These are phyloP conservation scores for Exephanes ischioxanthus DNA, from an alignment of 2,888 invertebrate genomes.

Conservation along the genomic window DNA sequence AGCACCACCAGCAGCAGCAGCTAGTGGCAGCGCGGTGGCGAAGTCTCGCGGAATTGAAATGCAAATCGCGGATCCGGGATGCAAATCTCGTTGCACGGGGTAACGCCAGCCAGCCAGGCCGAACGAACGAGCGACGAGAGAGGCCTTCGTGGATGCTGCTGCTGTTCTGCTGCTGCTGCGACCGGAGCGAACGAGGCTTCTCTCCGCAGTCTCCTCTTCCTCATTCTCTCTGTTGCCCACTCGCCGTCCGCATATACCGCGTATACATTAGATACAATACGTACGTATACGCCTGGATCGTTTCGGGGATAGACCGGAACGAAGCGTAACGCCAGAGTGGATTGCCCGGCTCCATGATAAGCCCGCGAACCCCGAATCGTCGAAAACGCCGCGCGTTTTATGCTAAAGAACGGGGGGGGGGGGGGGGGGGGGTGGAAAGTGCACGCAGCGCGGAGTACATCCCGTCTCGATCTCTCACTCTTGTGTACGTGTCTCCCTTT, in stretches of 20 bases:
- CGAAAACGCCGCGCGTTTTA: constrained; percentile 48
- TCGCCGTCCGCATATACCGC: constrained; percentile 23
- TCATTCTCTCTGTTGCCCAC: constrained; percentile 57
- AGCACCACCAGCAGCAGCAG: constrained; percentile 52
- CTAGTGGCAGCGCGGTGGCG: constrained; percentile 71
- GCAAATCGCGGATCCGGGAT: constrained; percentile 84
- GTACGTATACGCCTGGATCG: constrained; percentile 73
- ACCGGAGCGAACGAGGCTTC: constrained; percentile 59
- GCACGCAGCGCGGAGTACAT: constrained; percentile 46
- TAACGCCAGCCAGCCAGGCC: constrained; percentile 77
- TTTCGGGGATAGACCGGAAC: constrained; percentile 73
- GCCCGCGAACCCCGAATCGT: constrained; percentile 34
- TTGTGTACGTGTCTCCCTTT: constrained; percentile 15
- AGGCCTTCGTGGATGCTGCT: constrained; percentile 41
- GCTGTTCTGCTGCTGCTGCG: constrained; percentile 44
- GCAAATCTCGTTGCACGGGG: constrained; percentile 84
- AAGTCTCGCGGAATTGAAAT: constrained; percentile 84
- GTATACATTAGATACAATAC: constrained; percentile 45
- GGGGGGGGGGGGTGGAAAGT: not conserved
- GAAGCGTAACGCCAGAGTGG: constrained; percentile 76
- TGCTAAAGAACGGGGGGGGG: constrained; percentile 35
- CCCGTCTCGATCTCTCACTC: constrained; percentile 59
- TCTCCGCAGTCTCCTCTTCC: constrained; percentile 35
- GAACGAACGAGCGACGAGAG: constrained; percentile 71
- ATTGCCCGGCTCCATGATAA: constrained; percentile 67